phyloP scores from a whole-genome alignment of 2,113 vertebrate species.

The Leptosomus discolor region DNA sequence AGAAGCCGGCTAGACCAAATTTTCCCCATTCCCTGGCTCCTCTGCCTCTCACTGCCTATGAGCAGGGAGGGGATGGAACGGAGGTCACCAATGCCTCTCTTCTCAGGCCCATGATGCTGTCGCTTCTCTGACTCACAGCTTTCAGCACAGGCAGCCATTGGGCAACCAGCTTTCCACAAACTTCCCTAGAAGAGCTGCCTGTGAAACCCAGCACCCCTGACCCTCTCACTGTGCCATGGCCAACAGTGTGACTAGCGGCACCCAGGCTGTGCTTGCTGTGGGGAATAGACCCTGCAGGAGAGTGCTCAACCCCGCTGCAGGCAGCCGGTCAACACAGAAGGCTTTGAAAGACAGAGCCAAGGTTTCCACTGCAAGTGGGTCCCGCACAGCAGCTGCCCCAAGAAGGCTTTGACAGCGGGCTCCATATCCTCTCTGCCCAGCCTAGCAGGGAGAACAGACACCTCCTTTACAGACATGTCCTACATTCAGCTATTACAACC shows the following conservation, averaged over 20 bases:
- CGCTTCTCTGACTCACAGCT: neutral
- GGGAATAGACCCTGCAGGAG: neutral
- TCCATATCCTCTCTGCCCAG: neutral
- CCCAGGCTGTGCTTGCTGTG: neutral
- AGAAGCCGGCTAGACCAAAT: neutral
- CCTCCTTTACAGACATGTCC: neutral
- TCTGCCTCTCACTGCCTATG: neutral
- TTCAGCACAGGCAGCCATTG: neutral
- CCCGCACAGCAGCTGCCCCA: neutral
- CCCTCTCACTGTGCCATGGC: neutral
- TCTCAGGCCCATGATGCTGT: neutral
- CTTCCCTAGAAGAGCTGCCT: neutral
- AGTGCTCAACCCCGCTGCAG: neutral
- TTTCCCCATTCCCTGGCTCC: neutral
- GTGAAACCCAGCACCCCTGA: neutral
- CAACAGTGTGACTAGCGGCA: neutral
- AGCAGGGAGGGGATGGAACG: neutral
- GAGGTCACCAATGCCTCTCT: neutral
- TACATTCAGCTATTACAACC: neutral
- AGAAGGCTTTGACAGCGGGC: neutral
- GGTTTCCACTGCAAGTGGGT: neutral
- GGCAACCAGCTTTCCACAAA: neutral
- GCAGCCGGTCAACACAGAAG: fast-evolving
- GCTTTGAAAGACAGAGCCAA: neutral
- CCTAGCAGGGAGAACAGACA: neutral